Evolutionary conservation across 2,888 invertebrate species (phyloP), one percentile per base, ranked within the genome.

Genomic region (Clivina fossor): DNA sequence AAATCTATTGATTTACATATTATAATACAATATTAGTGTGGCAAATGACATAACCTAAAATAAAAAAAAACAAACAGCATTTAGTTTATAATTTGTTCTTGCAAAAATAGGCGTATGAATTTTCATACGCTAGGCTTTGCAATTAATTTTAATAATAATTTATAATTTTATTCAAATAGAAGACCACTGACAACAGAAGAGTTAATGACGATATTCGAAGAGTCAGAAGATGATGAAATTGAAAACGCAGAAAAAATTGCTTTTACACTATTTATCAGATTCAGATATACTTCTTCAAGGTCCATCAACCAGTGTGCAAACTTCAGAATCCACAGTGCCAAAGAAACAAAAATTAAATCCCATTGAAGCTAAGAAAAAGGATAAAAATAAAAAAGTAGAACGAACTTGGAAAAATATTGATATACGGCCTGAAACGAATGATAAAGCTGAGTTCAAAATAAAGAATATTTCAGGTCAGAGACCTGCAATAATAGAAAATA

Each of bases 171-270:
- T n/a, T n/a, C 13, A 33, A 33, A 33, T 33, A 33, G 5, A 33
- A 13, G 5, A 33, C 4, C 35, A 8, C 35, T 33, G 35, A 33
- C 35, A 11, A 37, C 37, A 37, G 37, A 37, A 37, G 37, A 37
- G 37, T 37, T 37, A 37, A 30, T 30, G 7, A 37, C 37, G 37
- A 4, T 13, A 8, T 37, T 37, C 9, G 3, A 37, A 37, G 15
- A 37, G 3, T 37, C 37, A 37, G 37, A 15, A 3, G 37, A 37
- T 37, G 3, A 37, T 37, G 37, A 37, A 37, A 15, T 37, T 37
- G 37, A 16, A 16, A 37, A 15, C 15, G 37, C 37, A 37, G 37
- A 37, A 37, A 19, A 9, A 15, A 37, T 37, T 13, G 9, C 16
- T 37, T 37, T 37, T 30, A 5, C 30, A 30, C 7, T 30, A 30